Evolutionary conservation across 2,113 vertebrate genomes (phyloP).

Genomic region (Cygnus atratus): DNA sequence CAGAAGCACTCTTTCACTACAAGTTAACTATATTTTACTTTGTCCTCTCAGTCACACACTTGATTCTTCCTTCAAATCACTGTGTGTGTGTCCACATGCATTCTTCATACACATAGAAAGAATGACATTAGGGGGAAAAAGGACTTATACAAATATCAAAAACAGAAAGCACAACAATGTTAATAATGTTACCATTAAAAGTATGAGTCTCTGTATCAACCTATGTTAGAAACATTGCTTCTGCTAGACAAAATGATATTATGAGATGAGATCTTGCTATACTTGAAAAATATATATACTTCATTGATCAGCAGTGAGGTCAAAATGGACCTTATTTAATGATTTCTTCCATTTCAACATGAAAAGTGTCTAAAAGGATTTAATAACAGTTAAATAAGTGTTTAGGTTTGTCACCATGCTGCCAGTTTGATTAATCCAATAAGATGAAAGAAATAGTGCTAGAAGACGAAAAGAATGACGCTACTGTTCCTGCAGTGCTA

Average conservation of each 20-base stretch:
- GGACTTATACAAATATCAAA: not conserved
- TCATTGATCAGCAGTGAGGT: not conserved
- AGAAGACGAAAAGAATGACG: not conserved
- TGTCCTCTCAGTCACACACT: not conserved
- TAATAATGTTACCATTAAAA: not conserved
- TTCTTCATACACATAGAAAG: not conserved
- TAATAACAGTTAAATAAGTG: not conserved
- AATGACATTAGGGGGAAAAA: not conserved
- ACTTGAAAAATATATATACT: not conserved
- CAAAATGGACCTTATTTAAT: not conserved
- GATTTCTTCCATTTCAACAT: not conserved
- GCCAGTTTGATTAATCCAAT: not conserved
- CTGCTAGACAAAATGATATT: not conserved
- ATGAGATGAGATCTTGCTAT: not conserved
- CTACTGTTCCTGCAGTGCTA: not conserved
- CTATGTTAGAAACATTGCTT: not conserved
- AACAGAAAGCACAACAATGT: not conserved
- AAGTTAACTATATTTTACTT: not conserved
- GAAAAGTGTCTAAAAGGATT: not conserved
- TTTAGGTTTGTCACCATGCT: not conserved
- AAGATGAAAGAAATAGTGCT: not conserved
- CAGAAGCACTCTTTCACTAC: not conserved
- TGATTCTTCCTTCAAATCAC: not conserved
- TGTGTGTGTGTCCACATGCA: accelerated
- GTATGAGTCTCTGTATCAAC: not conserved